These are phyloP conservation scores for Schizopygopsis pylzovi DNA, from an alignment of 2,797 vertebrate species.

Conservation along the genomic window DNA sequence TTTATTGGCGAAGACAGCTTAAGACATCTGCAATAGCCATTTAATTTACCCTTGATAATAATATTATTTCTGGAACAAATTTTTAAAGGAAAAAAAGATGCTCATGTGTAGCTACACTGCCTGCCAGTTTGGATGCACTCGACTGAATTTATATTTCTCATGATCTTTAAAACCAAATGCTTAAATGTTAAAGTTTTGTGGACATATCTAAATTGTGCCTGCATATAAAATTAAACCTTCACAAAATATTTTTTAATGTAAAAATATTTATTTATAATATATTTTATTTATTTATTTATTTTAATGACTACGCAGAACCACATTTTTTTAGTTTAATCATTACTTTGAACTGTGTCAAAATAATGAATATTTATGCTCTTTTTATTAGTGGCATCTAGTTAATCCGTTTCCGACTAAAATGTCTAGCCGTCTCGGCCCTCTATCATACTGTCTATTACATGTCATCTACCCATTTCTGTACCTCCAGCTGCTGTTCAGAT, in stretches of 20 bases:
- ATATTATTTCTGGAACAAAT: slow-evolving; percentile 41
- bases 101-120: not conserved
- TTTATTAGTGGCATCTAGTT: slow-evolving; percentile 27
- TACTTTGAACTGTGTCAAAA: not conserved
- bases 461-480: slow-evolving; percentile 36
- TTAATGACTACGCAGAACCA: not conserved
- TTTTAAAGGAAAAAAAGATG: slow-evolving; percentile 37
- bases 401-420: not conserved
- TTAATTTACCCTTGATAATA: slow-evolving; percentile 50
- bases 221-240: not conserved
- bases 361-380: not conserved
- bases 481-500: slow-evolving; percentile 47
- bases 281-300: not conserved
- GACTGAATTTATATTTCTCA: not conserved
- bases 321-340: not conserved
- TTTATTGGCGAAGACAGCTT: slow-evolving; percentile 40
- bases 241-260: not conserved
- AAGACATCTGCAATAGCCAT: slow-evolving; percentile 58
- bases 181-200: not conserved
- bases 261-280: not conserved
- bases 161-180: slow-evolving; percentile 6
- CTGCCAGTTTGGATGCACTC: slow-evolving; percentile 2
- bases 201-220: not conserved
- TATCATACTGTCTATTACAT: slow-evolving; percentile 39
- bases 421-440: not conserved